phyloP scores from a whole-genome alignment of 1,140 invertebrate genomes.

The Brachionus calyciflorus region DNA sequence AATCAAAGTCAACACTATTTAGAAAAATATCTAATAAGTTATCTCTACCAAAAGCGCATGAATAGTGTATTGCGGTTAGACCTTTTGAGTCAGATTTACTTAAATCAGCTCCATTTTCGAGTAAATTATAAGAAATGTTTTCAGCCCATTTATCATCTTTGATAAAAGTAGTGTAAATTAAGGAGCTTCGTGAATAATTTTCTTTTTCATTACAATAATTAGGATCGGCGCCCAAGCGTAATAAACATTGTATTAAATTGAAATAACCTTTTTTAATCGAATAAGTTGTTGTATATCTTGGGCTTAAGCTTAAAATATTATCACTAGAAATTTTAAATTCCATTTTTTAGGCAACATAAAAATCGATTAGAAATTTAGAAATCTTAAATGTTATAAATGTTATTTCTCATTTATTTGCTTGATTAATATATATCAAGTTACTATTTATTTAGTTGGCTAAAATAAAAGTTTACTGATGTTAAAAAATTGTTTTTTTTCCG shows the following conservation, averaged over 20 bases:
- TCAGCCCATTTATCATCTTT: constrained; percentile 53
- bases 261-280: constrained; percentile 54
- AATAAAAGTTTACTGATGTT: no score
- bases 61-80: constrained; percentile 55
- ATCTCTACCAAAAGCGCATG: constrained; percentile 52
- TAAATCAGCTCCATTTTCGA: constrained; percentile 54
- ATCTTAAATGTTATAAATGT: not conserved
- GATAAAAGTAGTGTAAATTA: constrained; percentile 54
- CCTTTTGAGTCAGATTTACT: constrained; percentile 51
- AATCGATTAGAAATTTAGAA: not conserved
- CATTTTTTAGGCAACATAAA: not conserved
- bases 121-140: constrained; percentile 52
- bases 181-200: constrained; percentile 49
- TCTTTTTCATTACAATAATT: constrained; percentile 50
- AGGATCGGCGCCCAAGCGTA: constrained; percentile 51
- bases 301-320: not conserved
- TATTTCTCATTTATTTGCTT: not conserved
- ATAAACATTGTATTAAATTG: constrained; percentile 52
- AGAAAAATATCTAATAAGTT: constrained; percentile 52
- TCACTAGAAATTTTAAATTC: not conserved
- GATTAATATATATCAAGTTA: not conserved
- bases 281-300: constrained; percentile 20
- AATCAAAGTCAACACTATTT: constrained; percentile 53
- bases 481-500: no score
- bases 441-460: constrained; percentile 23